Percentiles rank a stretch among this genome's conserved stretches.
Conservation (phyloP, 2,797 vertebrate species). For the Petrocephalus sullivani region DNA sequence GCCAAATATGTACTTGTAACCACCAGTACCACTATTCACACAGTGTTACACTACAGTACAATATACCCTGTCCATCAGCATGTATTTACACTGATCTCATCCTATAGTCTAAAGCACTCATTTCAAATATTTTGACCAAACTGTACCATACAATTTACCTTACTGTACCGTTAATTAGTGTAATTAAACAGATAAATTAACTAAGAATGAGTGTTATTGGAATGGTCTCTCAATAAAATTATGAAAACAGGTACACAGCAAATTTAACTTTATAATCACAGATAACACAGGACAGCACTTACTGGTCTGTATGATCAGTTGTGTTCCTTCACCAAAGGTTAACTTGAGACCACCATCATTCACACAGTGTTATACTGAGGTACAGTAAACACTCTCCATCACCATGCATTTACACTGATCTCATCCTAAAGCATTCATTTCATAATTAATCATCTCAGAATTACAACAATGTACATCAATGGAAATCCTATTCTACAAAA, state of each 20-base stretch:
- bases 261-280: not conserved
- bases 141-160: not conserved
- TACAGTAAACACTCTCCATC: not conserved
- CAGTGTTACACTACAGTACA: constrained; percentile 46
- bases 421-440: not conserved
- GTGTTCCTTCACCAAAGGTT: constrained; percentile 20
- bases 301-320: not conserved
- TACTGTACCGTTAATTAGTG: not conserved
- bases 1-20: constrained; percentile 37
- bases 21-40: constrained; percentile 39
- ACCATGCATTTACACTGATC: not conserved
- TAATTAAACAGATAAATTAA: not conserved
- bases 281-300: not conserved
- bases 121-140: not conserved
- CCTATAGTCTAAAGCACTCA: not conserved
- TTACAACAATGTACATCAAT: not conserved
- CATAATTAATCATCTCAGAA: not conserved
- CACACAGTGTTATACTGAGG: not conserved
- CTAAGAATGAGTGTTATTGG: not conserved
- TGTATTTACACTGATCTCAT: not conserved
- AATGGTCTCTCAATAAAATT: not conserved
- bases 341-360: not conserved
- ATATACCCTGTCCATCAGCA: constrained; percentile 29
- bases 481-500: not conserved
- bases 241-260: not conserved